Conservation (phyloP, 2,797 vertebrate genomes). For the Siniperca undulata region DNA sequence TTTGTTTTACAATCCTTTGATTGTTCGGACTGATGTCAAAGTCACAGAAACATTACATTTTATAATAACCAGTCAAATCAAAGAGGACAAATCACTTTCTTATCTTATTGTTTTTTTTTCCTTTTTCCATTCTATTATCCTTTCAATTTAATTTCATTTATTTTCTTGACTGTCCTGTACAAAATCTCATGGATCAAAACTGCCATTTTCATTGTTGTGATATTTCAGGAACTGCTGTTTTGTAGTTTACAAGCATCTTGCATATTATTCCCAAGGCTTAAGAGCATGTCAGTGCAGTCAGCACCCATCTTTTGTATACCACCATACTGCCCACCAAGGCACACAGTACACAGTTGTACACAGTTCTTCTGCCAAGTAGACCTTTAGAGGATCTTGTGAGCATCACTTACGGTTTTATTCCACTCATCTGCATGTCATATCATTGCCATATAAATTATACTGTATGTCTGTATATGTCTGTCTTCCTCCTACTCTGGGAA, state of each 20-base stretch:
- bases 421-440: conserved; percentile 13
- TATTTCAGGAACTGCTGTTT: neutral
- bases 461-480: neutral
- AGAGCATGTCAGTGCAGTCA: conserved; percentile 49
- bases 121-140: neutral
- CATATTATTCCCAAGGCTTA: conserved; percentile 62
- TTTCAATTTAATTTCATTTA: neutral
- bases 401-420: conserved; percentile 20
- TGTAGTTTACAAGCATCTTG: conserved; percentile 47
- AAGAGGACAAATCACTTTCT: neutral
- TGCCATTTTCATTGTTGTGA: neutral
- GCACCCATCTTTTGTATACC: neutral
- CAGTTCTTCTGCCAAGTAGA: neutral
- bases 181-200: neutral
- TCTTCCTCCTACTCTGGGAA: neutral
- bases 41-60: neutral
- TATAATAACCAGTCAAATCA: neutral
- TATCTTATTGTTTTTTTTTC: neutral
- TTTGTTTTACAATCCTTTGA: neutral
- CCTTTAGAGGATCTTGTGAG: conserved; percentile 15
- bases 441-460: neutral
- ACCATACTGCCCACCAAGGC: conserved; percentile 2
- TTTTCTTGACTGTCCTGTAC: neutral
- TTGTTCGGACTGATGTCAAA: neutral
- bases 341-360: conserved; percentile 9